Conservation (phyloP, 2,797 vertebrate genomes). For the Pygocentrus nattereri region DNA sequence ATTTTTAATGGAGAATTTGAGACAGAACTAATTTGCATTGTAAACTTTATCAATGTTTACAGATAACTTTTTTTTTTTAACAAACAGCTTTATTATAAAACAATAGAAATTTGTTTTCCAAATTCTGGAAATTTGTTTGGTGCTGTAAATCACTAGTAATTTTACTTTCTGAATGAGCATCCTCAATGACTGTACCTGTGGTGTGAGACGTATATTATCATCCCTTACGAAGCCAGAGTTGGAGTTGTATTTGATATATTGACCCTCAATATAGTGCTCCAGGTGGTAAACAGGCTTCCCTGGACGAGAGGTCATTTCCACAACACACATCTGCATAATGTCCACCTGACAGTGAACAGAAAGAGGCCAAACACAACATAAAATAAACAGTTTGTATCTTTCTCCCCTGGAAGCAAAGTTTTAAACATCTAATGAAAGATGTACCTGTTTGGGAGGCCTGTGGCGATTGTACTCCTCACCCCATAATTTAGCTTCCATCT, state of each 20-base stretch:
- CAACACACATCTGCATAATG: constrained; percentile 95
- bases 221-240: constrained; percentile 98
- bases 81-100: too few species aligned
- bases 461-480: constrained; percentile 97
- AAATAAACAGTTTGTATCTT: neutral
- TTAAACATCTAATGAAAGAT: neutral
- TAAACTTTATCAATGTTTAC: too few species aligned
- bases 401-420: too few species aligned
- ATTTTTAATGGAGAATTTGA: too few species aligned
- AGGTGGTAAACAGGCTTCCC: constrained; percentile 92
- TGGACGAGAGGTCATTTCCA: constrained; percentile 88
- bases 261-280: constrained; percentile 99
- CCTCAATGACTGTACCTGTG: constrained; percentile 82
- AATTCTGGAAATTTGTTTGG: too few species aligned
- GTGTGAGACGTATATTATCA: constrained; percentile 94
- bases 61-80: too few species aligned
- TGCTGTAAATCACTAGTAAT: too few species aligned
- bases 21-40: too few species aligned
- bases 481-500: constrained; percentile 99
- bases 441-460: constrained; percentile 95
- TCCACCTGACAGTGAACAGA: constrained; percentile 84
- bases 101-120: too few species aligned
- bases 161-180: neutral
- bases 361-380: neutral
- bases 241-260: constrained; percentile 99